These are phyloP conservation scores for Cyanoderma ruficeps DNA, from an alignment of 2,113 vertebrate genomes.

Conservation along the genomic window DNA sequence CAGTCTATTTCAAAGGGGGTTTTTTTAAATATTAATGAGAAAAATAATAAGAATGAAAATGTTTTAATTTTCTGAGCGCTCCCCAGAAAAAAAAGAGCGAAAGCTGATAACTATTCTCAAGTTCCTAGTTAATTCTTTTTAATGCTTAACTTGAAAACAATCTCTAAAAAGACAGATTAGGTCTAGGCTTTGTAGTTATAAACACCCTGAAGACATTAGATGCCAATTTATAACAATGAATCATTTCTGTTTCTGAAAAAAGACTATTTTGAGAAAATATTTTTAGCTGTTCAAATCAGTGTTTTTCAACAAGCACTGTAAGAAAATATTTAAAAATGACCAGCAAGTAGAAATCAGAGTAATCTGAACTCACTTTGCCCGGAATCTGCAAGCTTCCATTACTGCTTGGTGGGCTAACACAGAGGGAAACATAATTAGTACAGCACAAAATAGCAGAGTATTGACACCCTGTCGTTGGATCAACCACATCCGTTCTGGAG, in stretches of 20 bases:
- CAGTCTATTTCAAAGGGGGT: not conserved
- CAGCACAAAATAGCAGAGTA: not conserved
- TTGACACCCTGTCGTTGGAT: constrained; percentile 3
- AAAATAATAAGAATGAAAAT: not conserved
- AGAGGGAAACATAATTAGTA: constrained; percentile 9
- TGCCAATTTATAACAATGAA: constrained; percentile 6
- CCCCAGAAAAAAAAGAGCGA: not conserved
- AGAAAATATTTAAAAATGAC: not conserved
- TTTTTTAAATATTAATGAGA: not conserved
- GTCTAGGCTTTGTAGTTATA: constrained; percentile 27
- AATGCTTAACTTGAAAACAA: constrained; percentile 19
- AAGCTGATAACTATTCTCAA: not conserved
- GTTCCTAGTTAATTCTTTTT: constrained; percentile 33
- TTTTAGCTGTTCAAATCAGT: not conserved
- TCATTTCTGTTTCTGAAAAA: not conserved
- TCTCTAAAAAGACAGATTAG: constrained; percentile 1
- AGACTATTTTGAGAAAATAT: not conserved
- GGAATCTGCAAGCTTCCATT: not conserved
- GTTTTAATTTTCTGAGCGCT: not conserved
- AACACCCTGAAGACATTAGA: constrained; percentile 35
- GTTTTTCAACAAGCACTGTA: not conserved
- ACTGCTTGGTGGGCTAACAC: not conserved
- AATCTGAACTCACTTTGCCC: not conserved
- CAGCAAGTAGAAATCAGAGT: not conserved
- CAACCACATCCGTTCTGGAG: not conserved